phyloP scores from a whole-genome alignment of 2,113 vertebrate species.

The Acanthochromis polyacanthus region DNA sequence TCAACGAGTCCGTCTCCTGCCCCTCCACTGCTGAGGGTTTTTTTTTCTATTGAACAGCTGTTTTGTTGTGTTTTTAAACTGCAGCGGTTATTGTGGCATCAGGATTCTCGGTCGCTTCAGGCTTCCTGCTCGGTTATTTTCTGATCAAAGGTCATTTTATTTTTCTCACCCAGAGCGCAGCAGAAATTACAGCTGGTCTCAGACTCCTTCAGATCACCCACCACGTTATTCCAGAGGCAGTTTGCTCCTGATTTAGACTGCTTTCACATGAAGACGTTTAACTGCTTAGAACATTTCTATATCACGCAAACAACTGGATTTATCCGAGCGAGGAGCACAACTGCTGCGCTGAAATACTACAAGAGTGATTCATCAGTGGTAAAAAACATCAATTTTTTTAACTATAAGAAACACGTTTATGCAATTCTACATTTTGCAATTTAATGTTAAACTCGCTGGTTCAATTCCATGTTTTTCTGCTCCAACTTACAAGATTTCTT shows the following conservation, averaged over 20 bases:
- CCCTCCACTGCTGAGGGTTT: background rate
- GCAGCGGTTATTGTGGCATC: conserved; percentile 28
- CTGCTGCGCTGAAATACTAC: too few species aligned
- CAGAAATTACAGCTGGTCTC: conserved; percentile 48
- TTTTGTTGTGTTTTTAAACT: conserved; percentile 12
- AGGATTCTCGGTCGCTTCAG: conserved; percentile 43
- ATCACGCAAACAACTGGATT: too few species aligned
- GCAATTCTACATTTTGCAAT: too few species aligned
- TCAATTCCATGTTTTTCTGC: too few species aligned
- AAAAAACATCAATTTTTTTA: too few species aligned
- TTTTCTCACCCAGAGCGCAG: conserved; percentile 36
- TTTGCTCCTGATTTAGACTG: background rate
- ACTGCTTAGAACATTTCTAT: too few species aligned
- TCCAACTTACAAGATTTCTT: too few species aligned
- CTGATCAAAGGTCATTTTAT: conserved; percentile 42
- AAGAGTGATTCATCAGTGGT: too few species aligned
- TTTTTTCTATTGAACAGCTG: conserved; percentile 25
- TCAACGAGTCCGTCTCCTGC: conserved; percentile 15
- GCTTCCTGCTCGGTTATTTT: conserved; percentile 34
- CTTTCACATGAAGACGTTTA: background rate
- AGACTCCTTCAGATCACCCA: conserved; percentile 22
- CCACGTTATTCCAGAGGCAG: background rate
- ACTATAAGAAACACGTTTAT: too few species aligned
- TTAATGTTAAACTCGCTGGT: too few species aligned
- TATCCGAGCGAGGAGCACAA: too few species aligned